These are phyloP conservation scores for Aythya baeri DNA, from an alignment of 2,113 vertebrate species.

Conservation along the genomic window DNA sequence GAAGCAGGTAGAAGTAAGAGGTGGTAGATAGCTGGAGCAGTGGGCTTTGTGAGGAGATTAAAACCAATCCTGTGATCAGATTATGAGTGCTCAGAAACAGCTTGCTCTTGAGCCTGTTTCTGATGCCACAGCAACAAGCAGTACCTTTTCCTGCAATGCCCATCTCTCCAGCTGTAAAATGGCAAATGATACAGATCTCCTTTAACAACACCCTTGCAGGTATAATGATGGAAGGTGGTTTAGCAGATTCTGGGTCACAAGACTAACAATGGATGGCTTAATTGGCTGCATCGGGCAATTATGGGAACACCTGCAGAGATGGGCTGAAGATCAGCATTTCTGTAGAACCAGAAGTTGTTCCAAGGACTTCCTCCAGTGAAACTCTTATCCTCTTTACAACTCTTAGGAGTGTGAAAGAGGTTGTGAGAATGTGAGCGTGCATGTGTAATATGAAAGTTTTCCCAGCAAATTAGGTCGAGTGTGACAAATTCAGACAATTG, in stretches of 20 bases:
- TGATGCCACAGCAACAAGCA: not conserved
- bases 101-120: not conserved
- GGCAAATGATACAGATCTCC: not conserved
- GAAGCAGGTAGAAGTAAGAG: not conserved
- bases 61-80: not conserved
- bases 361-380: not conserved
- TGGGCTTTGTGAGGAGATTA: not conserved
- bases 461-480: not conserved
- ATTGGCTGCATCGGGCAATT: not conserved
- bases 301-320: not conserved
- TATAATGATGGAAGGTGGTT: not conserved
- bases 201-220: not conserved
- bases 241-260: not conserved
- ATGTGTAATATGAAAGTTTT: not conserved
- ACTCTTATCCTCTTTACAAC: not conserved
- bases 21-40: not conserved
- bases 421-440: accelerated
- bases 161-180: not conserved
- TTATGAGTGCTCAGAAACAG: not conserved
- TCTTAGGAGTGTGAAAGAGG: not conserved
- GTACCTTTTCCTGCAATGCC: not conserved
- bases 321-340: not conserved
- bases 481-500: not conserved
- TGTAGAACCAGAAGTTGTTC: not conserved
- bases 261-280: not conserved